Conservation (phyloP, 1,140 invertebrate genomes). For the Ceratosolen solmsi region DNA sequence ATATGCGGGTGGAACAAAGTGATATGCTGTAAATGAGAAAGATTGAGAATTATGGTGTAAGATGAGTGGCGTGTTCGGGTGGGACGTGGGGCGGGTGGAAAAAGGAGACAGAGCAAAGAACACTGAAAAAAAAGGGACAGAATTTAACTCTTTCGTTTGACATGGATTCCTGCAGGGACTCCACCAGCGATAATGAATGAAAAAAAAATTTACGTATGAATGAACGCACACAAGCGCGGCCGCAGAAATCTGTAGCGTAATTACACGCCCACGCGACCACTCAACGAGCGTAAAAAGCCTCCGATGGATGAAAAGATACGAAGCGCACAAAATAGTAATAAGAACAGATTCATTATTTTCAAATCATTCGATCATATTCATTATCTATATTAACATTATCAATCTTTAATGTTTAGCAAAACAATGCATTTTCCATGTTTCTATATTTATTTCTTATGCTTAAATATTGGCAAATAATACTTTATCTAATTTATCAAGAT, state of each 20-base stretch:
- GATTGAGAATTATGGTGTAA: no score
- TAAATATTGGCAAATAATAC: no score
- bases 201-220: not conserved
- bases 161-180: constrained; percentile 4
- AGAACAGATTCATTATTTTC: no score
- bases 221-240: not conserved
- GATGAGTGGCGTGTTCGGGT: no score
- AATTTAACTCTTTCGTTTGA: constrained; percentile 25
- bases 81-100: no score
- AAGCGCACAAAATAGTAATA: not conserved
- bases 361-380: no score
- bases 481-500: no score
- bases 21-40: not conserved
- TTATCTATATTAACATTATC: no score
- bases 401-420: no score
- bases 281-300: constrained; percentile 34
- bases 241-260: constrained; percentile 35
- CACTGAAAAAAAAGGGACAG: not conserved
- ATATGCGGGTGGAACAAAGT: not conserved
- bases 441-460: no score
- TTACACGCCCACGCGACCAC: constrained; percentile 42
- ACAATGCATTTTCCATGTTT: no score
- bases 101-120: not conserved
- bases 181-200: constrained; percentile 27
- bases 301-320: not conserved